Evolutionary conservation across 35 echinoderm and acorn worm species (phyloP).

Genomic region (Acanthaster planci): DNA sequence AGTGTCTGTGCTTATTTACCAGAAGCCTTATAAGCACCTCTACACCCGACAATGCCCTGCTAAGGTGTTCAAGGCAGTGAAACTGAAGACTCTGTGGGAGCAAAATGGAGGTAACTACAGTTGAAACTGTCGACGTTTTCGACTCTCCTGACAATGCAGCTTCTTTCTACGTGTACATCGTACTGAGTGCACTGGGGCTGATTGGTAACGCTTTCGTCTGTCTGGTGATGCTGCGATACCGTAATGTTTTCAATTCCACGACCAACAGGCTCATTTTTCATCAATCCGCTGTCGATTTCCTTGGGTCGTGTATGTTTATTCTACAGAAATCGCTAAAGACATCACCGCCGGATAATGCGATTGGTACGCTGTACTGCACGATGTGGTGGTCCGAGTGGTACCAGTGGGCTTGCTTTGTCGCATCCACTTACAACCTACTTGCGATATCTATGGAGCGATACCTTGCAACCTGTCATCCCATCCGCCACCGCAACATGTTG

Average conservation of each 20-base stretch:
- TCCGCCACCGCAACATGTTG: conserved; percentile 59
- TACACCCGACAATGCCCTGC: no score
- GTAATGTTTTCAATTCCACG: conserved; percentile 52
- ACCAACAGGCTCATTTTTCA: conserved; percentile 74
- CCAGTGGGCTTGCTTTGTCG: conserved; percentile 56
- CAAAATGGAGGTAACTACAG: conserved; percentile 11
- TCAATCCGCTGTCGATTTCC: conserved; percentile 68
- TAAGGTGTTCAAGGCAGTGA: no score
- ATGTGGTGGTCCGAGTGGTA: conserved; percentile 60
- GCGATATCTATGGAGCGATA: conserved; percentile 66
- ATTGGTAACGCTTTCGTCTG: conserved; percentile 62
- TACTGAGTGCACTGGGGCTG: conserved; percentile 59
- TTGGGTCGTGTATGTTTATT: conserved; percentile 48
- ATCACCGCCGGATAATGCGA: not conserved
- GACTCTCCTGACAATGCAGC: not conserved
- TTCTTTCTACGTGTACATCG: not conserved
- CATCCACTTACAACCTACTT: conserved; percentile 61
- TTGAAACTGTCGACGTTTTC: not conserved
- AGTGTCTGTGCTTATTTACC: no score
- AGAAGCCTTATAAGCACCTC: no score
- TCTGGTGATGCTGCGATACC: conserved; percentile 49
- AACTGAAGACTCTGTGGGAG: no score
- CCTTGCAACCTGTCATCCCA: conserved; percentile 49
- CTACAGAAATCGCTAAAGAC: conserved; percentile 21
- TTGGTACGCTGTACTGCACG: conserved; percentile 45